A percentile compares a stretch with the other conserved stretches of the same genome.
Conservation (phyloP, 2,888 invertebrate genomes). For the Zhuqinia jingwanae region DNA sequence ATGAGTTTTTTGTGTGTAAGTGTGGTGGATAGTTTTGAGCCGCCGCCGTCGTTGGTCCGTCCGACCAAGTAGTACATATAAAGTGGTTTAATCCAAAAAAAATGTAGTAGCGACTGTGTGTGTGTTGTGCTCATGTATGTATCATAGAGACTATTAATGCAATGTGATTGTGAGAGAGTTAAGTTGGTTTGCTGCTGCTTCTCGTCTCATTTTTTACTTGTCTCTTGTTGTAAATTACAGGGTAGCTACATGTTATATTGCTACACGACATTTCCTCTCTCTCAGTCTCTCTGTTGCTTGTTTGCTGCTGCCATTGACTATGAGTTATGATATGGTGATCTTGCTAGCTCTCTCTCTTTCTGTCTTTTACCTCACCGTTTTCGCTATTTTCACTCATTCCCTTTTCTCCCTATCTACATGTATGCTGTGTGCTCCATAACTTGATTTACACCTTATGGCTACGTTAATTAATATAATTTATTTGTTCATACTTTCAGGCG, state of each 20-base stretch:
- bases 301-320: conserved; percentile 41
- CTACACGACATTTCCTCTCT: conserved; percentile 59
- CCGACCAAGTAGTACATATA: conserved; percentile 26
- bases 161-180: not conserved
- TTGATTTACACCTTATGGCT: conserved; percentile 65
- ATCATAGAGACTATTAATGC: conserved; percentile 44
- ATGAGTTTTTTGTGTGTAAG: not conserved
- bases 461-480: conserved; percentile 69
- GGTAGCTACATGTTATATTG: conserved; percentile 47
- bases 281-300: conserved; percentile 22
- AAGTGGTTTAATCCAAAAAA: conserved; percentile 24
- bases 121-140: not conserved
- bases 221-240: conserved; percentile 62
- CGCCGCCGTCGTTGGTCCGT: not conserved
- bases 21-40: not conserved
- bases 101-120: conserved; percentile 39
- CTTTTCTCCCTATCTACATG: conserved; percentile 9
- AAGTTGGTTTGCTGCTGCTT: conserved; percentile 32
- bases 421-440: conserved; percentile 19
- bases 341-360: conserved; percentile 17
- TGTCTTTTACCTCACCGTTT: conserved; percentile 6
- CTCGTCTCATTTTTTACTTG: conserved; percentile 54
- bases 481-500: conserved; percentile 67
- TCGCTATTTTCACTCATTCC: conserved; percentile 44
- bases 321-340: conserved; percentile 52